phyloP scores from a whole-genome alignment of 2,113 vertebrate genomes.

The Vulpes vulpes region DNA sequence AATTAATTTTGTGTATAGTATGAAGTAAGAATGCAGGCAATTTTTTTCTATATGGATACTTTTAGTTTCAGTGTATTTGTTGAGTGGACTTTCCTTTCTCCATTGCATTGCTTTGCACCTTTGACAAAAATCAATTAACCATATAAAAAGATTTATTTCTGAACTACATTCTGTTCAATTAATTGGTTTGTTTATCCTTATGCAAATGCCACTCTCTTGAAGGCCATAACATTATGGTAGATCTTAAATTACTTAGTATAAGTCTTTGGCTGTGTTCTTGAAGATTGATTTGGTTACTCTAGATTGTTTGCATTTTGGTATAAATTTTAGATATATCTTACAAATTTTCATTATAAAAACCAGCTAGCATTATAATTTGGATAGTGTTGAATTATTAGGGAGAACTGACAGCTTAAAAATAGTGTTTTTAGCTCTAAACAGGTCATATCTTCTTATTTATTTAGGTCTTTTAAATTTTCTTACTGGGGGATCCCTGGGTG shows the following conservation, averaged over 20 bases:
- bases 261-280: background rate
- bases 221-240: background rate
- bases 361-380: background rate
- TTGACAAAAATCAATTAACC: background rate
- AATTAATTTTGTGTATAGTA: background rate
- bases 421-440: background rate
- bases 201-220: background rate
- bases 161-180: background rate
- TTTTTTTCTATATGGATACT: background rate
- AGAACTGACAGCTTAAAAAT: background rate
- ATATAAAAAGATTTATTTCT: background rate
- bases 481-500: no score
- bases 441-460: background rate
- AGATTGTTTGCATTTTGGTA: background rate
- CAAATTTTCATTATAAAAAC: background rate
- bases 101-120: background rate
- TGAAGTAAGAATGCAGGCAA: background rate
- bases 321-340: background rate
- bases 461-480: background rate
- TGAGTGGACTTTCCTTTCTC: background rate
- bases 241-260: background rate
- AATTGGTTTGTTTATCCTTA: background rate
- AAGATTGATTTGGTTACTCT: background rate
- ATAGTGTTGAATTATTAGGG: background rate
- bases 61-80: background rate